Evolutionary conservation across 2,888 invertebrate species (phyloP).

Genomic region (Sipunculus nudus): DNA sequence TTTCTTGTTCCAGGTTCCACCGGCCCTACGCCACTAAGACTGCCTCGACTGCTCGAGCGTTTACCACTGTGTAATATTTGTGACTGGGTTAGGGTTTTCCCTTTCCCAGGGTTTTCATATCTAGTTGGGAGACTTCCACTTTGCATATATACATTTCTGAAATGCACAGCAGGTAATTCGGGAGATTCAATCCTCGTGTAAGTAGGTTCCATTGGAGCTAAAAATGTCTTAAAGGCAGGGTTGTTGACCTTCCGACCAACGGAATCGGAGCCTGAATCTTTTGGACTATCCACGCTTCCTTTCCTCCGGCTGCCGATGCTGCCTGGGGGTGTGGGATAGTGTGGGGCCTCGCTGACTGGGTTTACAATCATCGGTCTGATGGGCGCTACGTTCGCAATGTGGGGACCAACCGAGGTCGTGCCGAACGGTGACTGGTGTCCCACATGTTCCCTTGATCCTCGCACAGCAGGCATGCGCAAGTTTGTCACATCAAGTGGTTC

Average conservation of each 20-base stretch:
- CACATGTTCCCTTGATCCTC: too few relatives aligned
- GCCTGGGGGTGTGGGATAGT: constrained; percentile 51
- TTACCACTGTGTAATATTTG: constrained; percentile 23
- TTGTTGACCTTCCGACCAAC: constrained; percentile 43
- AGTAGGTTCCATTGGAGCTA: constrained; percentile 7
- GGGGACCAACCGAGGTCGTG: too few relatives aligned
- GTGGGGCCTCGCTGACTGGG: neutral
- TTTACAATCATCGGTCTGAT: too few relatives aligned
- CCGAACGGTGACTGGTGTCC: too few relatives aligned
- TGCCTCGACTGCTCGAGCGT: constrained; percentile 9
- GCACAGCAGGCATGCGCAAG: too few relatives aligned
- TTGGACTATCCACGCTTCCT: neutral
- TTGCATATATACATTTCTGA: constrained; percentile 46
- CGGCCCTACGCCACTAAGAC: too few relatives aligned
- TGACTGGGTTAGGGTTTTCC: constrained; percentile 29
- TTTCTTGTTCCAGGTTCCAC: too few relatives aligned
- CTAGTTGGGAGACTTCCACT: too few relatives aligned
- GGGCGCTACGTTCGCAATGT: too few relatives aligned
- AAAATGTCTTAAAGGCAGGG: constrained; percentile 29
- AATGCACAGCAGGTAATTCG: constrained; percentile 62
- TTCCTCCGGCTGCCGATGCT: constrained; percentile 46
- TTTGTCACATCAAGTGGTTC: too few relatives aligned
- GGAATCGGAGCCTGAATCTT: too few relatives aligned
- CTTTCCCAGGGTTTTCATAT: too few relatives aligned
- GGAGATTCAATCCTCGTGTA: constrained; percentile 46